A percentile compares a stretch with the other conserved stretches of the same genome.
Evolutionary conservation across 2,888 invertebrate genomes (phyloP).

Genomic region (Ryuthela nishihirai): DNA sequence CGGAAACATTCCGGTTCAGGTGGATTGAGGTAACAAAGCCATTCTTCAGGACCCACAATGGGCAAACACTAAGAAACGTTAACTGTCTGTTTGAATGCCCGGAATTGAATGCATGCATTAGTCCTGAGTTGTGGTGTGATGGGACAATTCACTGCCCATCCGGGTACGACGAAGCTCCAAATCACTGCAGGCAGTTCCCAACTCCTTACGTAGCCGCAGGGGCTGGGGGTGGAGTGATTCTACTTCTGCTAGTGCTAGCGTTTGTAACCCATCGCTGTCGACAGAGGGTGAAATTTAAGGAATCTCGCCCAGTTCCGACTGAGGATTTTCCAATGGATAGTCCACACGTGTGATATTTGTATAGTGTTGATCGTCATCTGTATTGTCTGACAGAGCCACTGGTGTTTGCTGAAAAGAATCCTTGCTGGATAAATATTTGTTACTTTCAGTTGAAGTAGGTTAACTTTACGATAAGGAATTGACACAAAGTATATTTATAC

Average conservation of each 20-base stretch:
- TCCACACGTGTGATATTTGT: conserved; percentile 23
- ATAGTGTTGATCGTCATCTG: too few relatives aligned
- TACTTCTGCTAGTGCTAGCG: conserved; percentile 15
- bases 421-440: too few relatives aligned
- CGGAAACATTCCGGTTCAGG: conserved; percentile 30
- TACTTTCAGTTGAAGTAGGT: too few relatives aligned
- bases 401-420: too few relatives aligned
- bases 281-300: conserved; percentile 22
- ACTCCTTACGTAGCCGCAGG: conserved; percentile 34
- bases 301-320: conserved; percentile 34
- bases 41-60: conserved; percentile 38
- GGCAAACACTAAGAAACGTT: conserved; percentile 40
- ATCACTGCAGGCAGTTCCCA: conserved; percentile 52
- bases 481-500: too few relatives aligned
- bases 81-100: conserved; percentile 74
- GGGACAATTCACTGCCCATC: conserved; percentile 74
- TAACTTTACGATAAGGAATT: too few relatives aligned
- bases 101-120: conserved; percentile 75
- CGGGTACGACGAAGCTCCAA: conserved; percentile 60
- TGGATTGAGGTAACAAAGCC: conserved; percentile 41
- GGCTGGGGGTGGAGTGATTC: conserved; percentile 10
- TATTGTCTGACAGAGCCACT: too few relatives aligned
- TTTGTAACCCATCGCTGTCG: conserved; percentile 19
- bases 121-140: conserved; percentile 73
- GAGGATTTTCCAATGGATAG: conserved; percentile 37